Evolutionary conservation across 2,888 invertebrate genomes (phyloP).

Genomic region (Trissolcus brochymenae): DNA sequence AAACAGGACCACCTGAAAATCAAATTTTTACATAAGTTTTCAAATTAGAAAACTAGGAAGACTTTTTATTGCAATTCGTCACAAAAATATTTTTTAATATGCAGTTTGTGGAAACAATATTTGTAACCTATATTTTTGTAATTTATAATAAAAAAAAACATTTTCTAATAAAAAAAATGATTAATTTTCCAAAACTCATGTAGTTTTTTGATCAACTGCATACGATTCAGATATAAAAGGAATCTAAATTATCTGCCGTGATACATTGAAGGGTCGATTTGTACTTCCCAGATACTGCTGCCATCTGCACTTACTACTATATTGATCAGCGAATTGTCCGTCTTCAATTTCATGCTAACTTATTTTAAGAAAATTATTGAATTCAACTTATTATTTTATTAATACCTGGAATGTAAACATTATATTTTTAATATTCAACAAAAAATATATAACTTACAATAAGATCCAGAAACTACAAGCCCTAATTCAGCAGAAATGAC

Average conservation of each 20-base stretch:
- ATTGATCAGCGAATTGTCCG: neutral
- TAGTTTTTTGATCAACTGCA: neutral
- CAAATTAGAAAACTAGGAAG: neutral
- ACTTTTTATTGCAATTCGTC: too few relatives aligned
- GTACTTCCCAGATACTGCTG: neutral
- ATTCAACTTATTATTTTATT: neutral
- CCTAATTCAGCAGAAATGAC: constrained; percentile 99
- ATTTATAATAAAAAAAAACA: too few relatives aligned
- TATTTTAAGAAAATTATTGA: neutral
- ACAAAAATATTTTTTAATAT: too few relatives aligned
- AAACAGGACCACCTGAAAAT: constrained; percentile 89
- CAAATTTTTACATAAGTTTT: neutral
- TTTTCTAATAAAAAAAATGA: neutral
- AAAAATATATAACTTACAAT: constrained; percentile 75
- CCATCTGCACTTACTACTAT: constrained; percentile 8
- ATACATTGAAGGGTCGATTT: neutral
- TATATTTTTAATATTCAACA: neutral
- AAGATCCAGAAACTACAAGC: constrained; percentile 95
- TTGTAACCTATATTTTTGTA: too few relatives aligned
- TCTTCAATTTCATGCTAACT: neutral
- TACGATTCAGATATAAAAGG: neutral
- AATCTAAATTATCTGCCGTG: constrained; percentile 17
- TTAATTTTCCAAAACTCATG: neutral
- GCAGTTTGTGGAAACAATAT: too few relatives aligned
- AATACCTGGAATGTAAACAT: neutral